phyloP scores from a whole-genome alignment of 2,797 vertebrate species.

The Pseudochirops cupreus region DNA sequence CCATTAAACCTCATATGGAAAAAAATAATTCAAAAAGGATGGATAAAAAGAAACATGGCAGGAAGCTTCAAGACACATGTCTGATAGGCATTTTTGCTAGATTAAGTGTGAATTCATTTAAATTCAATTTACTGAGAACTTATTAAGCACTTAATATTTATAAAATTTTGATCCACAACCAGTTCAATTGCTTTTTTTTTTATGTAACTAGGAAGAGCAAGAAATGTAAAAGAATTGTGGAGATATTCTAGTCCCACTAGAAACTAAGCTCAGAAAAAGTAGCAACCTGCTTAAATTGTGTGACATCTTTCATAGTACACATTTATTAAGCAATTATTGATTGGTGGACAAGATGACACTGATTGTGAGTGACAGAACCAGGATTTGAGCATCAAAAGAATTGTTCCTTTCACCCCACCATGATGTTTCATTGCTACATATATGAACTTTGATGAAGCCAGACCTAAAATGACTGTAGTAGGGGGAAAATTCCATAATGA shows the following conservation, averaged over 20 bases:
- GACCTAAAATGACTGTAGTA: background rate
- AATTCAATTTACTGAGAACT: background rate
- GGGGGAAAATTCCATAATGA: background rate
- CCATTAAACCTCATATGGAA: background rate
- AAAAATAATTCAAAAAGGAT: background rate
- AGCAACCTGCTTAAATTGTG: background rate
- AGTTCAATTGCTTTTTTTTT: background rate
- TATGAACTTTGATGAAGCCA: background rate
- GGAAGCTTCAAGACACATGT: background rate
- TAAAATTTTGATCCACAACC: background rate
- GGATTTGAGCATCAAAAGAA: background rate
- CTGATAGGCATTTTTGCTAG: background rate
- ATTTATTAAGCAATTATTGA: background rate
- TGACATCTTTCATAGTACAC: background rate
- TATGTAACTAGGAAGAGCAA: background rate
- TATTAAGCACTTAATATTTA: background rate
- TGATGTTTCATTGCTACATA: background rate
- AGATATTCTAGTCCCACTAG: background rate
- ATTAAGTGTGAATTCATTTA: background rate
- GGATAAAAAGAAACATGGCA: background rate
- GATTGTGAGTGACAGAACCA: background rate
- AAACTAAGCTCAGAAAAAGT: background rate
- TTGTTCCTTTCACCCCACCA: background rate
- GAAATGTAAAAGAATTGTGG: background rate
- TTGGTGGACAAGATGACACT: background rate